Evolutionary conservation across 2,797 vertebrate genomes (phyloP).

Genomic region (Hemitrygon akajei): DNA sequence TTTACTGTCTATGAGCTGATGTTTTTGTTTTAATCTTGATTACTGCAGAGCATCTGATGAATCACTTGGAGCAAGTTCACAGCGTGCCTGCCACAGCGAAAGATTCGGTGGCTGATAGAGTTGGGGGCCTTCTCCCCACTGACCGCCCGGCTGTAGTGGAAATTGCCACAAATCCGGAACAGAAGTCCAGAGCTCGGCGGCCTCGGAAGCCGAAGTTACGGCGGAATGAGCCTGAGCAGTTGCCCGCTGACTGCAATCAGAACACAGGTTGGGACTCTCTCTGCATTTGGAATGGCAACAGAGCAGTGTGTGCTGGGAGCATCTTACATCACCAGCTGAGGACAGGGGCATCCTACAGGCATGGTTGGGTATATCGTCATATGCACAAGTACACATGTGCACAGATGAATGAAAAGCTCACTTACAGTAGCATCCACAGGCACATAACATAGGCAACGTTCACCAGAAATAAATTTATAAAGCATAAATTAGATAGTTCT

Average conservation of each 20-base stretch:
- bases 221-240: neutral
- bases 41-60: constrained; percentile 65
- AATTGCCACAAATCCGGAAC: neutral
- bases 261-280: neutral
- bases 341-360: too few species aligned
- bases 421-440: too few species aligned
- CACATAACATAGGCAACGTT: too few species aligned
- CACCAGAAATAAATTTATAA: too few species aligned
- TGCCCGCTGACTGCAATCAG: neutral
- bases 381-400: too few species aligned
- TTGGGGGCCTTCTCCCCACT: neutral
- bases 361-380: too few species aligned
- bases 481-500: too few species aligned
- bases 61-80: constrained; percentile 64
- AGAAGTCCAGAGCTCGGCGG: neutral
- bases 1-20: too few species aligned
- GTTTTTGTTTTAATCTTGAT: neutral
- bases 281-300: neutral
- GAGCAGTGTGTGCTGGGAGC: neutral
- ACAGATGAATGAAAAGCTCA: too few species aligned
- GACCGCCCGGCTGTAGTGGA: neutral
- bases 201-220: constrained; percentile 25
- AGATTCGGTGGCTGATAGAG: constrained; percentile 40
- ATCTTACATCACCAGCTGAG: too few species aligned
- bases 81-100: constrained; percentile 41